Conservation (phyloP, 2,888 invertebrate species). For the Slavum lentiscoides region DNA sequence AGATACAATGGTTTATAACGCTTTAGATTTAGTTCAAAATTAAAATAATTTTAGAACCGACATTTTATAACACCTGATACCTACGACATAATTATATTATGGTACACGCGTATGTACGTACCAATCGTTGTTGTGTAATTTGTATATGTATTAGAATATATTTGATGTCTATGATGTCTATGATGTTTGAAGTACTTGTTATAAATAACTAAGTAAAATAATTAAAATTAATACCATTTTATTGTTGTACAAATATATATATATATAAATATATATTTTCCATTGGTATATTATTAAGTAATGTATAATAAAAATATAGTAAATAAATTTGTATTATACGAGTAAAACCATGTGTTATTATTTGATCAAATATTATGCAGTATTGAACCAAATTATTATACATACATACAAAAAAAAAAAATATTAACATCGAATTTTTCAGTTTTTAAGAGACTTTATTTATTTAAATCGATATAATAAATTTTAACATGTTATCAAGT, state of each 20-base stretch:
- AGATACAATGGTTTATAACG: too few relatives aligned
- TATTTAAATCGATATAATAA: too few relatives aligned
- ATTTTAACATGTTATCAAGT: too few relatives aligned
- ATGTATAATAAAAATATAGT: too few relatives aligned
- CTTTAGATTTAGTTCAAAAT: neutral
- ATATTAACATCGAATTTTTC: too few relatives aligned
- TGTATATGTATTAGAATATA: neutral
- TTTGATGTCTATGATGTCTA: neutral
- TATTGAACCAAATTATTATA: too few relatives aligned
- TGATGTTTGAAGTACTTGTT: constrained; percentile 4
- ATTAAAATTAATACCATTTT: neutral
- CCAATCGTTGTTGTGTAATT: constrained; percentile 9
- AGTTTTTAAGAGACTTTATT: too few relatives aligned
- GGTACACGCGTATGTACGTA: neutral
- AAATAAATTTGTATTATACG: constrained; percentile 10
- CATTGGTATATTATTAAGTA: neutral
- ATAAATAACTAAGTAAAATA: neutral
- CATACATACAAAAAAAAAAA: too few relatives aligned
- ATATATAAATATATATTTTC: neutral
- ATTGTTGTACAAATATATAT: constrained; percentile 11
- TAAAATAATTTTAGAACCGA: constrained; percentile 1
- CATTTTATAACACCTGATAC: constrained; percentile 1
- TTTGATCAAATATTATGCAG: neutral
- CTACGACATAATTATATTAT: neutral
- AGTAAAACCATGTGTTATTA: neutral